Evolutionary conservation across 2,797 vertebrate species (phyloP), one percentile per base, ranked within the genome.

Genomic region (Cottoperca gobio): DNA sequence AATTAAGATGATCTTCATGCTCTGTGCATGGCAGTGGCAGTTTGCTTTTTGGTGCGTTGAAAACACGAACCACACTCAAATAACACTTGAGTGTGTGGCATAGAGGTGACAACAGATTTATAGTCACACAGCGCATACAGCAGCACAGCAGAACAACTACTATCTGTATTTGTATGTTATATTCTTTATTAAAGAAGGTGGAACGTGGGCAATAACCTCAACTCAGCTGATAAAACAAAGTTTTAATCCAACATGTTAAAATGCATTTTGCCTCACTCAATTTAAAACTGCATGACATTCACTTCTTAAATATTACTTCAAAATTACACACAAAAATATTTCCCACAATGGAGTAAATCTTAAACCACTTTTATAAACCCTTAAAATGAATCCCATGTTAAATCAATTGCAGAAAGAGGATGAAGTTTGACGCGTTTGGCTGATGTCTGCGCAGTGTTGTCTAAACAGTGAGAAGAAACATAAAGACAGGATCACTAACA

Each of bases 161-260:
- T 4, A 53, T 12, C 33, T 39, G 21, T 37, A 12, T n/a, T 42
- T 45, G 64, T 16, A n/a, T n/a, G 48, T 17, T 37, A 21, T 55
- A 5, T 16, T 54, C 62, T 71, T 5, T n/a, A 1, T 40, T 49
- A 43, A 55, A 3, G 14, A 63, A 39, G 45, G 11, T 31, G 39
- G 24, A 42, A 74, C 24, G 8, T 24, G 11, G 39, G 12, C 7
- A 49, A 17, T 54, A 26, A 60, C 24, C 10, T 58, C 9, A 45
- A 21, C 35, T 58, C 53, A 63, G 33, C 37, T 24, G 42, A 55
- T 13, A 63, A 62, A 57, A 37, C 61, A 43, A 43, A n/a, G 24
- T 11, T 66, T 1, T 13, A 43, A n/a, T 39, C 24, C 31, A 53
- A 24, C 24, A 13, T 48, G 19, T 42, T 16, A 11, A 48, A 46